Conservation (phyloP, 2,888 invertebrate species). For the Yponomeuta evonymella region DNA sequence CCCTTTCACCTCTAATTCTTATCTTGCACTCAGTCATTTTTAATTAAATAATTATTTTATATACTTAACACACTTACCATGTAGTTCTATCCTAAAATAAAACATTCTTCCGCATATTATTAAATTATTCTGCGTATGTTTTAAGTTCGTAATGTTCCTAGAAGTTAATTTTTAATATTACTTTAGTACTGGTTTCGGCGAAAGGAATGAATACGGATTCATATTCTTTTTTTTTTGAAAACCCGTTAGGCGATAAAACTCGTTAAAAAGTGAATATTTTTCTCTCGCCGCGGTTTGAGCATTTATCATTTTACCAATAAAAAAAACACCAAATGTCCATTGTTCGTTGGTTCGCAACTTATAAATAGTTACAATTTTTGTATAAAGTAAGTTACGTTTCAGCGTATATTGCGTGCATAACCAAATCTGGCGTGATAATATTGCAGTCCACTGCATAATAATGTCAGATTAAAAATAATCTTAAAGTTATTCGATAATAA, state of each 20-base stretch:
- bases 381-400: background rate
- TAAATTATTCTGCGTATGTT: slow-evolving; percentile 63
- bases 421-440: background rate
- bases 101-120: slow-evolving; percentile 21
- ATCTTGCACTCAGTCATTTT: no score
- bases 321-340: background rate
- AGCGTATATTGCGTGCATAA: background rate
- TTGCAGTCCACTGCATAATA: background rate
- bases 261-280: background rate
- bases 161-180: slow-evolving; percentile 27
- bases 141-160: slow-evolving; percentile 72
- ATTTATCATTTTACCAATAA: background rate
- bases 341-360: background rate
- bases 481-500: background rate
- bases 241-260: background rate
- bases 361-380: background rate
- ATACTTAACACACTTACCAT: background rate
- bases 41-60: no score
- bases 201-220: background rate
- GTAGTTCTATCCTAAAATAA: background rate
- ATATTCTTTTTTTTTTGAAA: background rate
- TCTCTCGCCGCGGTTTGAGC: background rate
- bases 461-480: background rate
- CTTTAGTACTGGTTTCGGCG: slow-evolving; percentile 13
- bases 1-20: no score